Base-by-base conservation (phyloP, 2,888 invertebrate genomes). In the Tachina fera region DNA sequence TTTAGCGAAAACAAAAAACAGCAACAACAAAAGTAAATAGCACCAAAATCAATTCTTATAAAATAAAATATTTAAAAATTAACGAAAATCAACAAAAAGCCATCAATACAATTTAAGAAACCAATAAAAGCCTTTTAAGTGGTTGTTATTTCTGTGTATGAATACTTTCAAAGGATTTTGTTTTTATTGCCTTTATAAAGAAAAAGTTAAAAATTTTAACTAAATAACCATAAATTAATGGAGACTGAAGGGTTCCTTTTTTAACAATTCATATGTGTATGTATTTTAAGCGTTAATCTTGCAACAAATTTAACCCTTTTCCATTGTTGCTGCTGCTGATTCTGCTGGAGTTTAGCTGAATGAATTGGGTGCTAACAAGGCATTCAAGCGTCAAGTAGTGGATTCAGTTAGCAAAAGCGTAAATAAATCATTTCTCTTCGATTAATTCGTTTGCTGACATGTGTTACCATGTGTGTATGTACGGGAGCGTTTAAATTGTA, bases 381-480 rank as follows among this genome's bases (percentile, higher is more conserved):
- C 91, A 88, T 88, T 88, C 89, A 89, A 88, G 90, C 89, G 88
- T 87, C 87, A 88, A 88, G 87, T 89, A 82, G 67, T 31, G 31
- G 51, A 68, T 58, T n/a, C 65, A 74, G 87, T 87, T 88, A 85
- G 79, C 82, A 71, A 86, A 89, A 89, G 89, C 90, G 88, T 90
- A 90, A 91, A 92, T 92, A 92, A 92, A 92, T 92, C 92, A 92
- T 92, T 92, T 92, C 92, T 92, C 91, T 92, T 91, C 92, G 92
- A 92, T 92, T 92, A 92, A 92, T 92, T 92, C 92, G 90, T 91
- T 92, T 92, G 92, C 91, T 91, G 92, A 92, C 92, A 90, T 90
- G 92, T 92, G 92, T 91, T 90, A 87, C 77, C 76, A 75, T 81
- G 67, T 77, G 61, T 9, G 39, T 8, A 45, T 53, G 68, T 49